phyloP scores from a whole-genome alignment of 2,797 vertebrate species.

The Carduelis carduelis region DNA sequence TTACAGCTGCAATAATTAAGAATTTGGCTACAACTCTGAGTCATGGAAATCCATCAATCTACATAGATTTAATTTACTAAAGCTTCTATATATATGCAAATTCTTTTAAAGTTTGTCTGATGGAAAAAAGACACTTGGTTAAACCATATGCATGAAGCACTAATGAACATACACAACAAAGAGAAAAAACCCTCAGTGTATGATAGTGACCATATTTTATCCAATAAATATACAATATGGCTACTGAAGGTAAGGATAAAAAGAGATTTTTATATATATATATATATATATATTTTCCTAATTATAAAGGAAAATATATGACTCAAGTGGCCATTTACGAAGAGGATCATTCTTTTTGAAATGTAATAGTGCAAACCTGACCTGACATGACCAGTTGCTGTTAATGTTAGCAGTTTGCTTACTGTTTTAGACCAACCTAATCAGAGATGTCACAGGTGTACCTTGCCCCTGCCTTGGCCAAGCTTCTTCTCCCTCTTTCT shows the following conservation, averaged over 20 bases:
- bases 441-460: not conserved
- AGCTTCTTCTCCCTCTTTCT: not conserved
- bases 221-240: not conserved
- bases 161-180: not conserved
- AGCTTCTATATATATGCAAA: not conserved
- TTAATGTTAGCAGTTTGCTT: not conserved
- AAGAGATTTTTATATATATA: no score
- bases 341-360: not conserved
- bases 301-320: not conserved
- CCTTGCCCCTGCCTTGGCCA: not conserved
- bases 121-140: not conserved
- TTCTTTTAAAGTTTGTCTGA: not conserved
- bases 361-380: not conserved
- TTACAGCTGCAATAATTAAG: constrained; percentile 22
- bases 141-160: not conserved
- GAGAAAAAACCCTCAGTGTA: not conserved
- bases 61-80: not conserved
- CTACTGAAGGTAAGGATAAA: not conserved
- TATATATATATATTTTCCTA: no score
- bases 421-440: not conserved
- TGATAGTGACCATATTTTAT: not conserved
- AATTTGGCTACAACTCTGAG: not conserved
- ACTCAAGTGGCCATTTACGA: not conserved
- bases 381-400: not conserved
- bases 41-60: not conserved